Base-by-base conservation (phyloP, 2,797 vertebrate species). In the Nannoperca obscura region DNA sequence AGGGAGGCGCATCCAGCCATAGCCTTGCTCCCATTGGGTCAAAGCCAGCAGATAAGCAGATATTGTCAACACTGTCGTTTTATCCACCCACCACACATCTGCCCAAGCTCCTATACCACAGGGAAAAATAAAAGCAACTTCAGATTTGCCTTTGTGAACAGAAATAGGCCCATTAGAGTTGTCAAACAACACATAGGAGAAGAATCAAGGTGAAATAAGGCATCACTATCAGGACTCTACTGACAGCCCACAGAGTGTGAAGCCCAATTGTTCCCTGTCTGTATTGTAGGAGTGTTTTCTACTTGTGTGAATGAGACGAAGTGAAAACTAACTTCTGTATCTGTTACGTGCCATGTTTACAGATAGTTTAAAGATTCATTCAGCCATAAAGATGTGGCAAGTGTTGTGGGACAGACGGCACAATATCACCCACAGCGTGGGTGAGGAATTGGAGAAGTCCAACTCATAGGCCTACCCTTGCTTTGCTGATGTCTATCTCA, bases 11-110 rank as follows among this genome's bases (percentile, higher is more conserved):
- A 94, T 84, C 88, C 93, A 94, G 86, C 89, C 87, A 30, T 93
- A 91, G 49, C 92, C 89, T 85, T n/a, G 69, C 88, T 90, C 86
- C 79, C 78, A 84, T 87, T 36, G 58, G 93, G 90, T 94, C 93
- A 95, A 89, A 90, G 88, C 84, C 86, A 72, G 69, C 70, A 92
- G 92, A 95, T 94, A 92, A 94, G 85, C 62, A 81, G 80, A 85
- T 82, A 83, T 49, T 84, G 88, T 88, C 84, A 85, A 90, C 83
- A 89, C 68, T 80, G 71, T 86, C 58, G 40, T 78, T 88, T 88
- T 70, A 85, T 90, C 83, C 81, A 79, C 72, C 83, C 76, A 82
- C 71, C 68, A 71, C 58, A 84, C 82, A 90, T 91, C 88, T 91
- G 87, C 81, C 67, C 36, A 2, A 74, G 53, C 74, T 72, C 65